Base-by-base conservation (phyloP, 2,888 invertebrate genomes). In the Bruchidius siliquastri region DNA sequence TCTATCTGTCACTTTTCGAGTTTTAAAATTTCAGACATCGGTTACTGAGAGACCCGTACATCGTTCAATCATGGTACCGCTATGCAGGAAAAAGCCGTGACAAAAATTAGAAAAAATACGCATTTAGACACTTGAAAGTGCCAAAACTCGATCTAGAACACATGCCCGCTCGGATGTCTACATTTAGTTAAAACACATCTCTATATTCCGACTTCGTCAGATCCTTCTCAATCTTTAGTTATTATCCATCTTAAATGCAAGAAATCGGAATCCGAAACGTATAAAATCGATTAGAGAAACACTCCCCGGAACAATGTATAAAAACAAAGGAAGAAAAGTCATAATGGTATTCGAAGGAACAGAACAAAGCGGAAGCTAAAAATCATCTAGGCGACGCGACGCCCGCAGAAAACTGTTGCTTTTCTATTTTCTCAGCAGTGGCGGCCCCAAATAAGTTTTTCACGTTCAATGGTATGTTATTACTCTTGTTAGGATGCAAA, bases 291-390 rank as follows among this genome's bases (percentile, higher is more conserved):
- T 49, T 49, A 49, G 13, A 49, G 49, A 49, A 49, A 18, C 49
- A 49, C 49, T 8, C 18, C 49, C 49, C 13, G 49, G 18, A 18
- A 49, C 49, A 13, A 13, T 18, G 49, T 49, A 49, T 49, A 49
- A 49, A 49, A 49, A 49, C 49, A 49, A 13, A 49, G 49, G 22
- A 68, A 13, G 68, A 68, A 68, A 68, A 68, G 68, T 68, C 68
- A 68, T 68, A 68, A 68, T 21, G 22, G 68, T 22, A 22, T 21
- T 21, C 22, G 68, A 22, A 22, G 22, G 68, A 21, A 21, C 6
- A 68, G 68, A 68, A 68, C 68, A 68, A 68, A 68, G 68, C 68
- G 21, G 22, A 68, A 8, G 68, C 68, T 68, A 22, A 68, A 68
- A 22, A 68, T 68, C 68, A 68, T 68, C 68, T 21, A 68, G 22